Conservation (phyloP, 1,140 invertebrate species). For the Dinoponera quadriceps region DNA sequence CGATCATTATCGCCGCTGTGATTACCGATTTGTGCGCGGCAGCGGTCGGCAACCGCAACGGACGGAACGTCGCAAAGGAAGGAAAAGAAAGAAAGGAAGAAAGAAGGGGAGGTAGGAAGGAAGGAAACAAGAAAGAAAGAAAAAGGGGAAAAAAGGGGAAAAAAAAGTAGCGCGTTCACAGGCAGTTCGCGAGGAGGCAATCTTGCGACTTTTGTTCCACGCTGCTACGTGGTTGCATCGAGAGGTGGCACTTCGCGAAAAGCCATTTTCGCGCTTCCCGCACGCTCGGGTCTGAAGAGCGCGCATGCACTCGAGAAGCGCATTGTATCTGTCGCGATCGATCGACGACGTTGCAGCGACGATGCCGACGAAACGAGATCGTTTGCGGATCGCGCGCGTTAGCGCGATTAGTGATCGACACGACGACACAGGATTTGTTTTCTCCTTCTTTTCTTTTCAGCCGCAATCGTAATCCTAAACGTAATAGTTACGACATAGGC, state of each 20-base stretch:
- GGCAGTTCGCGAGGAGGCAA: slow-evolving; percentile 19
- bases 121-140: too few species aligned
- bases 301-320: slow-evolving; percentile 35
- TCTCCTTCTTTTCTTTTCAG: slow-evolving; percentile 22
- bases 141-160: too few species aligned
- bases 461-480: slow-evolving; percentile 36
- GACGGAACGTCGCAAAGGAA: too few species aligned
- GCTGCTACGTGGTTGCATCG: background rate
- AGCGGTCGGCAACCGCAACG: background rate
- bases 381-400: slow-evolving; percentile 21
- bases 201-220: background rate
- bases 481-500: slow-evolving; percentile 59
- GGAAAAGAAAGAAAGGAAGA: too few species aligned
- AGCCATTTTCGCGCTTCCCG: slow-evolving; percentile 14
- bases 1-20: slow-evolving; percentile 1
- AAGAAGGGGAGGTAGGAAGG: too few species aligned
- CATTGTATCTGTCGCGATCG: slow-evolving; percentile 40
- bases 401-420: slow-evolving; percentile 31
- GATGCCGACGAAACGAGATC: slow-evolving; percentile 35
- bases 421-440: slow-evolving; percentile 30
- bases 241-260: background rate
- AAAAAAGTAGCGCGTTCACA: background rate
- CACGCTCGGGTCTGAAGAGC: slow-evolving; percentile 16
- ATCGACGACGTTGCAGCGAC: slow-evolving; percentile 40
- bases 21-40: slow-evolving; percentile 9